phyloP scores from a whole-genome alignment of 2,797 vertebrate genomes.

The Sebastes itinus region DNA sequence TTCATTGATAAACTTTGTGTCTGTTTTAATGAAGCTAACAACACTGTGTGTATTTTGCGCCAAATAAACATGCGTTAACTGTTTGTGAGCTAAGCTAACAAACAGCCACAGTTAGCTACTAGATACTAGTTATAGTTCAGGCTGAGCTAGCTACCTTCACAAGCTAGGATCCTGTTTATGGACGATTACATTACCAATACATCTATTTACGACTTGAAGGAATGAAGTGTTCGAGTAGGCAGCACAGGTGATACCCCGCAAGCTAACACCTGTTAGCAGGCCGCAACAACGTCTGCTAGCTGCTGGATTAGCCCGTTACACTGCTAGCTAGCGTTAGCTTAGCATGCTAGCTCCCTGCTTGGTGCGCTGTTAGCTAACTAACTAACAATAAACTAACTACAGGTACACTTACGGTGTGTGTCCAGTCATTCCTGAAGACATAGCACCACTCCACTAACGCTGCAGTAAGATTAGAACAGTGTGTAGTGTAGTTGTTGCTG shows the following conservation, averaged over 20 bases:
- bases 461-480: conserved; percentile 12
- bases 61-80: not conserved
- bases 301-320: not conserved
- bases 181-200: rapidly evolving
- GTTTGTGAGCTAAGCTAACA: not conserved
- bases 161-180: not conserved
- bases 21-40: not conserved
- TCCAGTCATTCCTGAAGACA: conserved; percentile 84
- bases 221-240: rapidly evolving
- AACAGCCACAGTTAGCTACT: not conserved
- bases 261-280: conserved; percentile 34
- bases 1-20: not conserved
- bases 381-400: not conserved
- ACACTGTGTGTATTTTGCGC: not conserved
- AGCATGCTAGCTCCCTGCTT: not conserved
- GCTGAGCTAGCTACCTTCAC: not conserved
- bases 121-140: not conserved
- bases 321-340: conserved; percentile 20
- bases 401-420: conserved; percentile 80
- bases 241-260: rapidly evolving
- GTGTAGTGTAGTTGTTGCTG: conserved; percentile 3
- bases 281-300: conserved; percentile 12
- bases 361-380: not conserved
- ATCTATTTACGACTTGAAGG: rapidly evolving
- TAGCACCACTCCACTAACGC: conserved; percentile 53